Percentiles rank a stretch among this genome's conserved stretches.
Conservation (phyloP, 2,113 vertebrate species). For the Rhagologus leucostigma region DNA sequence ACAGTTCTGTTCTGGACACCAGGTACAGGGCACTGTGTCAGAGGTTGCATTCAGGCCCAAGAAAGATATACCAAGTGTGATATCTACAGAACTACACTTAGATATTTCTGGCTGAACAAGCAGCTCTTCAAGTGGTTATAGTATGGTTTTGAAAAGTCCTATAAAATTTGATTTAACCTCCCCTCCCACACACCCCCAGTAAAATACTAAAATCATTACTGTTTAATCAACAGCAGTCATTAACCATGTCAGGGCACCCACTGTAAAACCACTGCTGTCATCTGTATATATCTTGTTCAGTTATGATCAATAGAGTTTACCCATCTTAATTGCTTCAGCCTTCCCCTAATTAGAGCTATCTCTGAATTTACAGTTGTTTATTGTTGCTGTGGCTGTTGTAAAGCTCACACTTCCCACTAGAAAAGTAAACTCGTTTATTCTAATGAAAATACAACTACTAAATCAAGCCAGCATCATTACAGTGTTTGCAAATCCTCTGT, state of each 20-base stretch:
- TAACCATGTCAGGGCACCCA: neutral
- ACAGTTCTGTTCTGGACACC: neutral
- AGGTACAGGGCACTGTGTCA: neutral
- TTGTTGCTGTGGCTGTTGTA: neutral
- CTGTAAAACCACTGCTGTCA: neutral
- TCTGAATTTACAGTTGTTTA: neutral
- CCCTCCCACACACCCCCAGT: neutral
- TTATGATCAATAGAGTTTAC: neutral
- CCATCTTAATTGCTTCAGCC: neutral
- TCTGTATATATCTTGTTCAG: neutral
- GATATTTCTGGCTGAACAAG: neutral
- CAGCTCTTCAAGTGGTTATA: neutral
- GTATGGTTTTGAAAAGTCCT: neutral
- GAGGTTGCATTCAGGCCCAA: neutral
- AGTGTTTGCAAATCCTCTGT: neutral
- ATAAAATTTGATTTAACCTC: neutral
- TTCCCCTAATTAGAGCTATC: neutral
- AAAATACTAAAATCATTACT: neutral
- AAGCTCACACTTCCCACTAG: neutral
- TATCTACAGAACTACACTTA: neutral
- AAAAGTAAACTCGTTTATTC: neutral
- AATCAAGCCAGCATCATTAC: neutral
- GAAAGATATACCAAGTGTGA: fast-evolving
- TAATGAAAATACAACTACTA: neutral
- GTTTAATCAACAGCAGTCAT: neutral